phyloP scores from a whole-genome alignment of 2,888 invertebrate species.

The Cheilosia impressa region DNA sequence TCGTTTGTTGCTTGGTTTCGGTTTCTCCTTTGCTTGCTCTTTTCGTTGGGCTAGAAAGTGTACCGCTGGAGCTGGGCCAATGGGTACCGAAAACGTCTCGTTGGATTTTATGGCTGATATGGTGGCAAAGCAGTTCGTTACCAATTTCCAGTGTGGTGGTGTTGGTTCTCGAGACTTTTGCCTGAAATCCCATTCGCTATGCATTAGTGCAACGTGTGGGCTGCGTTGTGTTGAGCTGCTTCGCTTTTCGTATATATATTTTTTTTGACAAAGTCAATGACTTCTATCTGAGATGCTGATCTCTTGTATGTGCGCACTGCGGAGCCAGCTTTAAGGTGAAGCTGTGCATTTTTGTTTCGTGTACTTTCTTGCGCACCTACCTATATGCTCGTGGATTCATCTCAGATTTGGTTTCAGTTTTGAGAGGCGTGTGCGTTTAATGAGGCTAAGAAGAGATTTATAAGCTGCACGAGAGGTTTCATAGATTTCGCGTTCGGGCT shows the following conservation, averaged over 20 bases:
- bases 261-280: slow-evolving; percentile 37
- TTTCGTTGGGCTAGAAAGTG: slow-evolving; percentile 30
- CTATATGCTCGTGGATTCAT: not conserved
- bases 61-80: not conserved
- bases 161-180: slow-evolving; percentile 17
- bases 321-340: slow-evolving; percentile 24
- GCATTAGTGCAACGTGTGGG: slow-evolving; percentile 15
- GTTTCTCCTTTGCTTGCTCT: not conserved
- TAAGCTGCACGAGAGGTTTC: slow-evolving; percentile 15
- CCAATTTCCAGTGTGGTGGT: slow-evolving; percentile 11
- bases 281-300: slow-evolving; percentile 17
- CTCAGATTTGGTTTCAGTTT: not conserved
- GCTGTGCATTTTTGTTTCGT: slow-evolving; percentile 24
- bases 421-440: slow-evolving; percentile 38
- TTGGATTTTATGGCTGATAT: slow-evolving; percentile 31
- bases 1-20: slow-evolving; percentile 29
- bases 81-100: slow-evolving; percentile 22
- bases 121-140: slow-evolving; percentile 46
- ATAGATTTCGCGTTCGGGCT: slow-evolving; percentile 21
- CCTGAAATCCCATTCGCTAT: slow-evolving; percentile 38
- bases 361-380: not conserved
- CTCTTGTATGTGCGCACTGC: slow-evolving; percentile 7
- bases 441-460: slow-evolving; percentile 29
- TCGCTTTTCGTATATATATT: not conserved
- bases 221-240: not conserved